phyloP scores from a whole-genome alignment of 2,113 vertebrate genomes.

The Osmerus mordax region DNA sequence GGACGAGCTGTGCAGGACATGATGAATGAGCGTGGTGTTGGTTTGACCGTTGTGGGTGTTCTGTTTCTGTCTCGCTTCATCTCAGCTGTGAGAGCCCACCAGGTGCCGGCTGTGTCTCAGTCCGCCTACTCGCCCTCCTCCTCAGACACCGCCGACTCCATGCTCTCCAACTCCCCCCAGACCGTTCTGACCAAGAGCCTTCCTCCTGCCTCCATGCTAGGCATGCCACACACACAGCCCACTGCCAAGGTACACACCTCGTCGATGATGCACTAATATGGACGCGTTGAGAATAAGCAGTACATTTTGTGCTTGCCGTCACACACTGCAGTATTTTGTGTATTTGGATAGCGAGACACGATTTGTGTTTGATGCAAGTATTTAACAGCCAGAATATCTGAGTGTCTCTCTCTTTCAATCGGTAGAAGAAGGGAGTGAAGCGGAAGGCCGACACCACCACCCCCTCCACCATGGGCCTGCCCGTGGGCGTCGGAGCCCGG shows the following conservation, averaged over 20 bases:
- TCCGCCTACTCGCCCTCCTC: constrained; percentile 79
- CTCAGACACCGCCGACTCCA: constrained; percentile 82
- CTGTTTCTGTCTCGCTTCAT: background rate
- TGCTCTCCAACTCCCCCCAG: constrained; percentile 79
- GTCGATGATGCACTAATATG: background rate
- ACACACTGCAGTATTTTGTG: too few species aligned
- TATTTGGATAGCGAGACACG: too few species aligned
- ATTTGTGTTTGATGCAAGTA: background rate
- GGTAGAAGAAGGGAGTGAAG: constrained; percentile 91
- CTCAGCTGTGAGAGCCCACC: constrained; percentile 74
- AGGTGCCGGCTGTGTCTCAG: constrained; percentile 89
- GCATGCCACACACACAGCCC: constrained; percentile 75
- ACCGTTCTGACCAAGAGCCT: constrained; percentile 83
- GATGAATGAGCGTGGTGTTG: too few species aligned
- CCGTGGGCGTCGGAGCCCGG: constrained; percentile 64
- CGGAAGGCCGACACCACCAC: constrained; percentile 96
- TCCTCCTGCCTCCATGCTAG: constrained; percentile 66
- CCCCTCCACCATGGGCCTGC: constrained; percentile 82
- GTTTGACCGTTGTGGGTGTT: background rate
- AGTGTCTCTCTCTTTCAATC: background rate
- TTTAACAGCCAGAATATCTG: background rate
- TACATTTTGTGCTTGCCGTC: constrained; percentile 20
- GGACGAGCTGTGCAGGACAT: background rate
- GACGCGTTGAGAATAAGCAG: constrained; percentile 2
- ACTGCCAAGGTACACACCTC: constrained; percentile 62